These are phyloP conservation scores for Sandelia bainsii DNA, from an alignment of 2,797 vertebrate species.

Conservation along the genomic window DNA sequence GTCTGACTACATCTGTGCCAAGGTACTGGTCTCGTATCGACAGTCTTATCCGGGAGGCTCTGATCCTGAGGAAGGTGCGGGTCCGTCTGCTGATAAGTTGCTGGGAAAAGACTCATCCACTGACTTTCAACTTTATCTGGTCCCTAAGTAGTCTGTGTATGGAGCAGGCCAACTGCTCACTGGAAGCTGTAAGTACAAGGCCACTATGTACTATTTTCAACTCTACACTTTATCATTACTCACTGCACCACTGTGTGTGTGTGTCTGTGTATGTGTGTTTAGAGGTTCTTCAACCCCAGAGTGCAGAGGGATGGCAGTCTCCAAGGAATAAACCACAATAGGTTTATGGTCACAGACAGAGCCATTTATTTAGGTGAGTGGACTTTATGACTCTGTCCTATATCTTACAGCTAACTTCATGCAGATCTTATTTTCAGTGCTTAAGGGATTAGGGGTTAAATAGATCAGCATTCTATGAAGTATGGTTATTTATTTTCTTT, in stretches of 20 bases:
- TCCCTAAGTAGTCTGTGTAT: constrained; percentile 95
- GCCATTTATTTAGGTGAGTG: constrained; percentile 92
- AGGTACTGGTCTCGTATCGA: constrained; percentile 97
- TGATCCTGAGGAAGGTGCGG: constrained; percentile 91
- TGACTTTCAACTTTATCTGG: constrained; percentile 95
- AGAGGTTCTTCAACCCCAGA: constrained; percentile 93
- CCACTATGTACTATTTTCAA: constrained; percentile 24
- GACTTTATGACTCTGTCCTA: constrained; percentile 8
- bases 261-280: constrained; percentile 52
- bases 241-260: not conserved
- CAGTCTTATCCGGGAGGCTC: constrained; percentile 91
- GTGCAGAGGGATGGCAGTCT: constrained; percentile 85
- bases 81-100: constrained; percentile 94
- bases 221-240: constrained; percentile 15
- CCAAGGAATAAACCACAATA: constrained; percentile 92
- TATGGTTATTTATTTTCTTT: not conserved
- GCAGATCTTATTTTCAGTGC: constrained; percentile 16
- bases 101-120: constrained; percentile 92
- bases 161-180: constrained; percentile 91
- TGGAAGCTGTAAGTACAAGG: constrained; percentile 91
- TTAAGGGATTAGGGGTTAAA: not conserved
- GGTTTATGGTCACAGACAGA: constrained; percentile 95
- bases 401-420: not conserved
- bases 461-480: not conserved
- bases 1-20: constrained; percentile 38